Conservation (phyloP, 2,888 invertebrate genomes). For the Meganola albula region DNA sequence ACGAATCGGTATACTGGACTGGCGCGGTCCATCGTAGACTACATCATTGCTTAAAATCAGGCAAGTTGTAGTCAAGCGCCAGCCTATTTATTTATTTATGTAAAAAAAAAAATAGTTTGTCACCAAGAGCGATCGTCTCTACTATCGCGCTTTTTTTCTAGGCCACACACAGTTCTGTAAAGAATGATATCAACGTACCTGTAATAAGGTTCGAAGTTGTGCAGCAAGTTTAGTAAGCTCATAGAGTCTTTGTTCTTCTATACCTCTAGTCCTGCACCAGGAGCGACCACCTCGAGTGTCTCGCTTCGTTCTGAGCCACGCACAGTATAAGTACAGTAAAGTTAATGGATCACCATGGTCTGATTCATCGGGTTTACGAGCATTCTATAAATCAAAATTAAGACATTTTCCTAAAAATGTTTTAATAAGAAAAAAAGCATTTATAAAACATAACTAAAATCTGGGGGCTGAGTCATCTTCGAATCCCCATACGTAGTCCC, state of each 20-base stretch:
- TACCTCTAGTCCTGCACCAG: constrained; percentile 93
- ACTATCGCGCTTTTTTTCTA: too few species aligned
- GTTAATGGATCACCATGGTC: constrained; percentile 98
- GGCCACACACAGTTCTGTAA: background rate
- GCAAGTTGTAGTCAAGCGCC: too few species aligned
- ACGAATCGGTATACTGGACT: too few species aligned
- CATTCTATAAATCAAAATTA: constrained; percentile 80
- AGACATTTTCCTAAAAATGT: background rate
- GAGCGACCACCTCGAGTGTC: constrained; percentile 72
- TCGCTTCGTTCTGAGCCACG: constrained; percentile 91
- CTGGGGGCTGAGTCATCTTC: too few species aligned
- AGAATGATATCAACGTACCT: constrained; percentile 61
- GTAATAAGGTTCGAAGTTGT: constrained; percentile 90
- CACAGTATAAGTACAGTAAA: constrained; percentile 89
- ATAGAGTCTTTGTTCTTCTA: constrained; percentile 98
- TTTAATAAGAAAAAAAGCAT: too few species aligned
- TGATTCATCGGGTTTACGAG: constrained; percentile 89
- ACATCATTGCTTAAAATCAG: too few species aligned
- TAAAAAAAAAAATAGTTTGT: too few species aligned
- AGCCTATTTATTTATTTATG: too few species aligned
- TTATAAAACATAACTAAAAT: too few species aligned
- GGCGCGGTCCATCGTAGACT: too few species aligned
- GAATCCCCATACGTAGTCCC: too few species aligned
- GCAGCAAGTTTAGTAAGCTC: constrained; percentile 95
- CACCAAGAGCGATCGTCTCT: too few species aligned